Evolutionary conservation across 2,113 vertebrate species (phyloP), one percentile per base, ranked within the genome.

Genomic region (Phylloscopus trochiloides): DNA sequence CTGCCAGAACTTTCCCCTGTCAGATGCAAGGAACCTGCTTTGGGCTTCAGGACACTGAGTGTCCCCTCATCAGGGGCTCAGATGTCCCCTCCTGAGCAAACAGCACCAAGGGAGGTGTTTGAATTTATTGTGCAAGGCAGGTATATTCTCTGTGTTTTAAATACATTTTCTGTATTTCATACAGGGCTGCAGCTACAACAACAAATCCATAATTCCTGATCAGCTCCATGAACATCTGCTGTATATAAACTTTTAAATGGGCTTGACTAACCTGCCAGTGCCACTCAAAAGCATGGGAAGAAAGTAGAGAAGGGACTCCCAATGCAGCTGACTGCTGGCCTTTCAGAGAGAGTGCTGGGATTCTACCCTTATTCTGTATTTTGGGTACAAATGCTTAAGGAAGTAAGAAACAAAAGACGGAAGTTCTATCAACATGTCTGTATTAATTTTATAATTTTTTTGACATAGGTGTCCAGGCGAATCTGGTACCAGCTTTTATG

Each of bases 321-420:
- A 55, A 57, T 31, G n/a, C 8, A 3, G 42, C 14, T 71, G 88
- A 87, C 77, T 87, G 47, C 74, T 87, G 85, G 82, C 74, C 79
- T 83, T 75, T 2, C 7, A 78, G 90, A 90, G 70, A 19, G 32
- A 73, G 31, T 4, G 5, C 63, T 86, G 73, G 81, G 84, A 90
- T 96, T 77, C 73, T 88, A 74, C 47, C n/a, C 40, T 50, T 32
- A n/a, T 47, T 73, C 52, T 54, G n/a, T 48, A 88, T 88, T 97
- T 97, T 91, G 66, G 80, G 54, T 87, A 85, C 73, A 86, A 95
- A 91, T 14, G 63, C 88, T 82, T 65, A 84, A 95, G 50, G 71
- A 81, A 75, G 75, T 75, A 91, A 62, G 31, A 88, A 73, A 85
- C 7, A 47, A 75, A 87, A 54, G 25, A 34, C 26, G 62, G 54